Evolutionary conservation across 2,888 invertebrate species (phyloP).

Genomic region (Hartigia nigra): DNA sequence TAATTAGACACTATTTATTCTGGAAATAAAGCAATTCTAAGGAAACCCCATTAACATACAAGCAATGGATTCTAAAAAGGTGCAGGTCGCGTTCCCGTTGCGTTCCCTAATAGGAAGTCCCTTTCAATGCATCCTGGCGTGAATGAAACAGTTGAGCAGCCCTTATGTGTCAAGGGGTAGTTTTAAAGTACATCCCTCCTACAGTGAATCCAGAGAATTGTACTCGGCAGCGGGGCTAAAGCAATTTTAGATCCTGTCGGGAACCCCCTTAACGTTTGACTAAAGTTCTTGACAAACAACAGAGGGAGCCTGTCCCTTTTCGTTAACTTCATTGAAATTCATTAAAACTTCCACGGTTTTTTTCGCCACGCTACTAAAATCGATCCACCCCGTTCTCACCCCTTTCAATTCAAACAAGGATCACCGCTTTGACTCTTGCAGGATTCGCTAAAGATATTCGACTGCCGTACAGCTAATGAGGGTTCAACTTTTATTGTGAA

Average conservation of each 20-base stretch:
- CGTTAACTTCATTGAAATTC: constrained; percentile 48
- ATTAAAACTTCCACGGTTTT: constrained; percentile 33
- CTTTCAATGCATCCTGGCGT: neutral
- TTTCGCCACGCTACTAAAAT: neutral
- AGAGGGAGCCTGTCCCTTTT: constrained; percentile 30
- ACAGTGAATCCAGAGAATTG: neutral
- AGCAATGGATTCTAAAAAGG: neutral
- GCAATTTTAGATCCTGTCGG: constrained; percentile 47
- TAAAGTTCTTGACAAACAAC: constrained; percentile 44
- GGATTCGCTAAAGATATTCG: neutral
- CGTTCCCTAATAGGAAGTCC: neutral
- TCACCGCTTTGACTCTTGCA: neutral
- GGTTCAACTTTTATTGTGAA: neutral
- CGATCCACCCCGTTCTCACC: neutral
- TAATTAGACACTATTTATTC: neutral
- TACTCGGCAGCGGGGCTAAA: constrained; percentile 38
- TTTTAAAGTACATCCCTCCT: constrained; percentile 45
- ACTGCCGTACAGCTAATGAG: neutral
- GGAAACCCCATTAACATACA: neutral
- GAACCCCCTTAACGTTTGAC: constrained; percentile 42
- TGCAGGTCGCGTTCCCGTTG: neutral
- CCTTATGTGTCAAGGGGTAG: neutral
- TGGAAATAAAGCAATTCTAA: neutral
- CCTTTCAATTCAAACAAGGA: neutral
- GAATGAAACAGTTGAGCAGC: constrained; percentile 3